Percentiles rank a stretch among this genome's conserved stretches.
Evolutionary conservation across 2,113 vertebrate genomes (phyloP).

Genomic region (Mormyrus lacerda): DNA sequence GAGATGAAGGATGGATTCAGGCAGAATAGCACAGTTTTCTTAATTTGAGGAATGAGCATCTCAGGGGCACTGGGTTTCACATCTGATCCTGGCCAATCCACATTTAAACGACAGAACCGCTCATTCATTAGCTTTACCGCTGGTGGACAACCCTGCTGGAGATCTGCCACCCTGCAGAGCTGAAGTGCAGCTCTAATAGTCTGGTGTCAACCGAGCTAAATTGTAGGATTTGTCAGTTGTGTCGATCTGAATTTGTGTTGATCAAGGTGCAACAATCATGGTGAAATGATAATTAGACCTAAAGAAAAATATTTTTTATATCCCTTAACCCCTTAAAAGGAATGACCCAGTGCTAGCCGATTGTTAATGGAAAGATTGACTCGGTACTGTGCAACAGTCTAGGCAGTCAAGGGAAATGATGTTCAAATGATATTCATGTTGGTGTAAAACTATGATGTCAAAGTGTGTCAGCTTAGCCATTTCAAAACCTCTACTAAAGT

Average conservation of each 20-base stretch:
- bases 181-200: background rate
- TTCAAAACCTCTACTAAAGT: background rate
- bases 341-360: background rate
- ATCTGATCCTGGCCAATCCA: background rate
- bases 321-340: background rate
- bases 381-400: background rate
- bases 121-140: background rate
- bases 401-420: background rate
- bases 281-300: background rate
- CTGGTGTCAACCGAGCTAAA: background rate
- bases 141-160: background rate
- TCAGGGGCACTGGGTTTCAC: background rate
- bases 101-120: background rate
- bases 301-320: background rate
- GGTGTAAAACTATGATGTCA: background rate
- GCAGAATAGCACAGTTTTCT: background rate
- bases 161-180: background rate
- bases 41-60: background rate
- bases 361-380: background rate
- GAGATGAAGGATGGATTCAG: background rate
- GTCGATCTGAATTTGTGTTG: background rate
- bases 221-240: background rate
- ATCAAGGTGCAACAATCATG: background rate
- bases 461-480: background rate
- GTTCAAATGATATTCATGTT: background rate